These are phyloP conservation scores for Tethya wilhelma DNA, from an alignment of 37 sponge, comb jelly and placozoan species.

Conservation along the genomic window DNA sequence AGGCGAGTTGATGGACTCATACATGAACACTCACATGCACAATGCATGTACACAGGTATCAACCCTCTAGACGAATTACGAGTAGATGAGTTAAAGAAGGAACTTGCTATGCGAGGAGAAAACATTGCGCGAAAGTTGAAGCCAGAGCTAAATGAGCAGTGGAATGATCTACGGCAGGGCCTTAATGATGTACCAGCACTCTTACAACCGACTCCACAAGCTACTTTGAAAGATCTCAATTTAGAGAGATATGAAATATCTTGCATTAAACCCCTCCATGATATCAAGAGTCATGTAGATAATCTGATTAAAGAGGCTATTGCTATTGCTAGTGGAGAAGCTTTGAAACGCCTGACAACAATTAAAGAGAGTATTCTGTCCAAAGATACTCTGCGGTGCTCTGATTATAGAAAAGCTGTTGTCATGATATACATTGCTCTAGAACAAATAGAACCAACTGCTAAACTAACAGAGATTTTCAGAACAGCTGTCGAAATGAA, in stretches of 20 bases:
- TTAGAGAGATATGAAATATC: constrained; percentile 5
- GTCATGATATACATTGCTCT: background rate
- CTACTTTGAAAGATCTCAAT: background rate
- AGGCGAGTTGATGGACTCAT: too few species aligned
- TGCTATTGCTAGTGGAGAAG: background rate
- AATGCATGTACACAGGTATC: background rate
- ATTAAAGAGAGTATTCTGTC: background rate
- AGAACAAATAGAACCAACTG: background rate
- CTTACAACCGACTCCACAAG: background rate
- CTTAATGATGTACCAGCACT: constrained; percentile 17
- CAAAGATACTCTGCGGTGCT: constrained; percentile 3
- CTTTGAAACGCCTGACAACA: background rate
- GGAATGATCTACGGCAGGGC: constrained; percentile 9
- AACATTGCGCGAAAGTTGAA: background rate
- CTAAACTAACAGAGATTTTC: background rate
- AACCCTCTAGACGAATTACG: background rate
- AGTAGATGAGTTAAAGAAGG: background rate
- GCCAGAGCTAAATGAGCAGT: background rate
- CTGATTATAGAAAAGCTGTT: too few species aligned
- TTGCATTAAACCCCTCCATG: too few species aligned
- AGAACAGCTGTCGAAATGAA: background rate
- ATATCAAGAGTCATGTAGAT: constrained; percentile 19
- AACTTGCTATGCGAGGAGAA: constrained; percentile 5
- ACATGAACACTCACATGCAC: too few species aligned
- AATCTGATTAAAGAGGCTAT: background rate